Conservation (phyloP, 2,797 vertebrate genomes). For the Sebastes wilsoni region DNA sequence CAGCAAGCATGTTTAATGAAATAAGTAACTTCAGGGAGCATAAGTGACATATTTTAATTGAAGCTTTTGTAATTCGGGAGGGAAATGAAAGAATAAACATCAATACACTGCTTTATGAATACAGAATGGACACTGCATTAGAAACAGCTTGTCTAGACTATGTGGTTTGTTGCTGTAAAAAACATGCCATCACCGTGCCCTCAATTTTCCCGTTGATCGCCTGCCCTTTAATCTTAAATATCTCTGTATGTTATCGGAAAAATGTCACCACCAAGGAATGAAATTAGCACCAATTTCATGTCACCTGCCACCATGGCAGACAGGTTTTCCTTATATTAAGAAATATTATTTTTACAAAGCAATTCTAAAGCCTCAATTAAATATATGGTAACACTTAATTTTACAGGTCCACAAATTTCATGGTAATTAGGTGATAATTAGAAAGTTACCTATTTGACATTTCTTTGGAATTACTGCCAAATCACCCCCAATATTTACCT, state of each 20-base stretch:
- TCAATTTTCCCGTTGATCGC: not conserved
- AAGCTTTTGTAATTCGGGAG: not conserved
- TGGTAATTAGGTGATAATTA: no score
- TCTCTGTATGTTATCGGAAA: not conserved
- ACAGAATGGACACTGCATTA: not conserved
- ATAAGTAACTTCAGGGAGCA: not conserved
- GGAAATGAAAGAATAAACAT: not conserved
- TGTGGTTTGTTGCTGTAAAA: not conserved
- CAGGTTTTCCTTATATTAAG: fast-evolving
- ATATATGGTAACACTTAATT: no score
- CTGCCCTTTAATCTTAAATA: not conserved
- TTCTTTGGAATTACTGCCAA: no score
- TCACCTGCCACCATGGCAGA: no score
- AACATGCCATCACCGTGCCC: not conserved
- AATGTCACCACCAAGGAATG: not conserved
- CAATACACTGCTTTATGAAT: not conserved
- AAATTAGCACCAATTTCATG: no score
- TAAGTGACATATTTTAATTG: not conserved
- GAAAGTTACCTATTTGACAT: no score
- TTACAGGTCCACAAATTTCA: no score
- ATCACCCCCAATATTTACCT: no score
- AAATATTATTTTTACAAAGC: no score
- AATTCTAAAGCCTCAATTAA: no score
- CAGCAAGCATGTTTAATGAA: not conserved
- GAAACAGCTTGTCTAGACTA: not conserved